Conservation (phyloP, 1,140 invertebrate species). For the Bombus pyrosoma region DNA sequence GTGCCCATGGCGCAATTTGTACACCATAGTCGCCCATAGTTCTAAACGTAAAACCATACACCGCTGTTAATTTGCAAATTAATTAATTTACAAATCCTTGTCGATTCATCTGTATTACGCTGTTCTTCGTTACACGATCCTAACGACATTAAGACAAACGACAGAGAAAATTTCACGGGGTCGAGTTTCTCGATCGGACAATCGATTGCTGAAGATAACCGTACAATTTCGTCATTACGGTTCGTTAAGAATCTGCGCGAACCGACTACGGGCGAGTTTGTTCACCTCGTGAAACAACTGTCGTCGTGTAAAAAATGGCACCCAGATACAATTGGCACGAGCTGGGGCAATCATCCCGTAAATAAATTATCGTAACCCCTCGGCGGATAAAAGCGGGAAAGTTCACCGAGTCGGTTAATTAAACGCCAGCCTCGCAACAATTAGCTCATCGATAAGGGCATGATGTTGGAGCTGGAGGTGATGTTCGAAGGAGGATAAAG, state of each 20-base stretch:
- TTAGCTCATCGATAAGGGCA: slow-evolving; percentile 16
- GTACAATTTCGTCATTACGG: neutral
- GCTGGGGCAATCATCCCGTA: neutral
- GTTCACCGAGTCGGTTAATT: slow-evolving; percentile 31
- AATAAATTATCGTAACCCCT: slow-evolving; percentile 10
- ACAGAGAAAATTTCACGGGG: no score
- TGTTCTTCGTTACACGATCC: no score
- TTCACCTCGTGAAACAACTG: neutral
- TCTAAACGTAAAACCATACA: no score
- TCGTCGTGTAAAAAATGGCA: slow-evolving; percentile 18
- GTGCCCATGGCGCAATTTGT: no score
- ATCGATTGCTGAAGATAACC: neutral
- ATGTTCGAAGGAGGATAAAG: neutral
- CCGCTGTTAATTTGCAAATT: no score
- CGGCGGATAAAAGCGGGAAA: neutral
- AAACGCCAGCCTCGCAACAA: slow-evolving; percentile 1
- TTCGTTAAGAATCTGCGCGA: neutral
- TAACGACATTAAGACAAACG: no score
- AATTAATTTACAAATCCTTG: no score
- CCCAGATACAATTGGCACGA: neutral
- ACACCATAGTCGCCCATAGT: no score
- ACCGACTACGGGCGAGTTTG: neutral
- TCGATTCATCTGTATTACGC: no score
- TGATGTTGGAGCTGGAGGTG: neutral
- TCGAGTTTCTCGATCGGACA: neutral